These are phyloP conservation scores for Caenorhabditis sp. DNA, from an alignment of 2,888 invertebrate genomes.

Conservation along the genomic window DNA sequence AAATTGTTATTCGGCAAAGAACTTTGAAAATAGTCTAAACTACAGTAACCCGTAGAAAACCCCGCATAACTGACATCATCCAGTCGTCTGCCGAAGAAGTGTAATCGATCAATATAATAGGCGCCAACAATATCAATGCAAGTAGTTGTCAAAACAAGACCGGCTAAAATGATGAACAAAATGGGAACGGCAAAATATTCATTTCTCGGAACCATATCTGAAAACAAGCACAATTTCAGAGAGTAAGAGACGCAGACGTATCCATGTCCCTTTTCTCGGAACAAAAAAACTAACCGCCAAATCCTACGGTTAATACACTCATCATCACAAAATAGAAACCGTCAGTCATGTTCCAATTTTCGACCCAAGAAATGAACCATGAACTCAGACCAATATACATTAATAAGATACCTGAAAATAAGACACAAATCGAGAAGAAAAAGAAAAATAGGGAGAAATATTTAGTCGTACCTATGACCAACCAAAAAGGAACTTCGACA, in stretches of 20 bases:
- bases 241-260: neutral
- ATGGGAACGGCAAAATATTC: conserved; percentile 88
- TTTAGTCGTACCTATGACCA: conserved; percentile 48
- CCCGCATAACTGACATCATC: conserved; percentile 55
- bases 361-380: conserved; percentile 55
- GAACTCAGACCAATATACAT: conserved; percentile 55
- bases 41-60: too few relatives aligned
- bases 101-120: conserved; percentile 69
- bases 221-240: too few relatives aligned
- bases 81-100: conserved; percentile 68
- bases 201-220: conserved; percentile 75
- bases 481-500: conserved; percentile 66
- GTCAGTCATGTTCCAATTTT: conserved; percentile 75
- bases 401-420: conserved; percentile 34
- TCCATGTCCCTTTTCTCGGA: too few relatives aligned
- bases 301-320: conserved; percentile 94
- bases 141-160: conserved; percentile 92
- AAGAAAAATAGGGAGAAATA: neutral
- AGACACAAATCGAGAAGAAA: neutral
- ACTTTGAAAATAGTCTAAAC: too few relatives aligned
- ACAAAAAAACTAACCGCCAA: conserved; percentile 70
- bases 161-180: conserved; percentile 89
- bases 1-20: too few relatives aligned
- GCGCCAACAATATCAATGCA: conserved; percentile 93
- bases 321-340: conserved; percentile 96